Base-by-base conservation (phyloP, 1,140 invertebrate species). In the Trichonephila clavipes region DNA sequence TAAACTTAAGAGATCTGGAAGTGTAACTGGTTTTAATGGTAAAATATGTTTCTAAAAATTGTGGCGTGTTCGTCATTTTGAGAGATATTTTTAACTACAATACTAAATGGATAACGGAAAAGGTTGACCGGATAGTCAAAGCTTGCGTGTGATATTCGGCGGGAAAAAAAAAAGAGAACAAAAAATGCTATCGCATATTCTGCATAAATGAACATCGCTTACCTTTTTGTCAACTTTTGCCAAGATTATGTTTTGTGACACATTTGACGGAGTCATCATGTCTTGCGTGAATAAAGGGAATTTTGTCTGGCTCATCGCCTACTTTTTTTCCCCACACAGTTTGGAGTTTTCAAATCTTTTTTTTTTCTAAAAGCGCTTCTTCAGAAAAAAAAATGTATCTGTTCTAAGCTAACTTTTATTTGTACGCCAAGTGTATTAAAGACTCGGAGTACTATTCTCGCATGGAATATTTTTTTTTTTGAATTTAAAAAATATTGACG, bases 201-300 rank as follows among this genome's bases (percentile, higher is more conserved):
- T 34, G 69, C 69, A 77, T 77, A 77, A 77, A 77, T 6, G 69
- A 77, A 77, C 69, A 40, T 77, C 16, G 69, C 28, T 77, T 40
- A 28, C 69, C 28, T 77, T 69, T 24, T 24, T 24, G 28, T 77
- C 34, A 28, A 34, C 4, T 40, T 24, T 34, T 77, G 69, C 28
- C 28, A 77, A 77, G 69, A 28, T 18, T 3, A 77, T 34, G 28
- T 28, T 40, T 7, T 77, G 28, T 28, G 18, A 16, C 16, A 28
- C 1, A 77, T 77, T 40, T 18, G 3, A 40, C 28, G 69, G 24
- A 77, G 28, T 77, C 24, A 77, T 77, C 28, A 34, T 77, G 28
- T 40, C 61, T 77, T 16, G 69, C 69, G 24, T 28, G 69, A 77
- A 77, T 77, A 77, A 77, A 77, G 4, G 28, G 69, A 16, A n/a